Evolutionary conservation across 2,113 vertebrate species (phyloP), one percentile per base, ranked within the genome.

Genomic region (Synodontis membranacea): DNA sequence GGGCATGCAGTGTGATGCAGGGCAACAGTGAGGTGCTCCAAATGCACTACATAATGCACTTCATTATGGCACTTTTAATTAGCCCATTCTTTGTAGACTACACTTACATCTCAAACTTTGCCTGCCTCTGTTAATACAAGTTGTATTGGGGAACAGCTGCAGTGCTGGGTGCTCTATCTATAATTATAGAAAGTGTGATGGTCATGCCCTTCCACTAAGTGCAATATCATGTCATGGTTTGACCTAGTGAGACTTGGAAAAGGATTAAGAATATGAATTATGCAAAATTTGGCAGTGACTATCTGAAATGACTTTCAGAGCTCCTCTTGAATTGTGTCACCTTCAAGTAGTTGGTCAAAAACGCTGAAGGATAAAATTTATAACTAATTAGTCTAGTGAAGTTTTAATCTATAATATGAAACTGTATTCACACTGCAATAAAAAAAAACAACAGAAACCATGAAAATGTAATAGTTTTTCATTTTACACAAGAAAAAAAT

Each of bases 231-330:
- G 84, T 85, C 21, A n/a, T 48, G 6, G 9, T 31, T 34, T 66
- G 60, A 60, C 46, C 21, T 37, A 66, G 21, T 21, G 75, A 66
- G 44, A 31, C 75, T 68, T 39, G 58, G 21, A 66, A 21, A 8
- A 66, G 31, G 44, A n/a, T 19, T 54, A 25, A 28, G n/a, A 64
- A 68, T 15, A 64, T 64, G n/a, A 85, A 48, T 42, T 78, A 37
- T 70, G 21, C 37, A 42, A 76, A 60, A 60, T 66, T 68, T 80
- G 46, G 50, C 75, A 85, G 48, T 58, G 25, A 46, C 74, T 39
- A 19, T 48, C 42, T 58, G 28, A 85, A 78, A 64, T 79, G 82
- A 84, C 82, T 72, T 84, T 84, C 66, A 84, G 64, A 72, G 37
- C 28, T 82, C 42, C 42, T 82, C 64, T 64, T 19, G 1, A 3